A percentile compares a stretch with the other conserved stretches of the same genome.
phyloP scores from a whole-genome alignment of 2,888 invertebrate species.

The Orthosia cruda region DNA sequence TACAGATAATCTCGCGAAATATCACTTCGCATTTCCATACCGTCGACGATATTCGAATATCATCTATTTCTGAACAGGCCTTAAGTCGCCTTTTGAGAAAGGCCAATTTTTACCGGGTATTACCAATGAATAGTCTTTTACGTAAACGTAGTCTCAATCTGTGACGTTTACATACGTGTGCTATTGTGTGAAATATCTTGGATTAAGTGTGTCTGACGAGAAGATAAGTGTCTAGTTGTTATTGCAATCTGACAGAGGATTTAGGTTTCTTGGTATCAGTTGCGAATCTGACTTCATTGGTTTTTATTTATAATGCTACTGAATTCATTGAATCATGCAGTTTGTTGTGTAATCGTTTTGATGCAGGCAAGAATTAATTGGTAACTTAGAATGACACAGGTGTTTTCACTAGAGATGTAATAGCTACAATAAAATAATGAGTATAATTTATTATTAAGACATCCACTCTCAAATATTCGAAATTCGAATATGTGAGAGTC shows the following conservation, averaged over 20 bases:
- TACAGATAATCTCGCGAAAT: slow-evolving; percentile 31
- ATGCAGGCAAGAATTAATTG: background rate
- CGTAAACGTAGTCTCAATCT: slow-evolving; percentile 10
- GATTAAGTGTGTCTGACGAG: slow-evolving; percentile 18
- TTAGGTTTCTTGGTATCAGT: background rate
- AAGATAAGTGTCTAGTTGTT: slow-evolving; percentile 18
- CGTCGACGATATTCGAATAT: slow-evolving; percentile 21
- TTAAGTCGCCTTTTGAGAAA: slow-evolving; percentile 36
- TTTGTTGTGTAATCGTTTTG: slow-evolving; percentile 3
- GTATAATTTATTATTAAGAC: too few relatives aligned
- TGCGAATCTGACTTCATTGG: background rate
- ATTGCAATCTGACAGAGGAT: slow-evolving; percentile 40
- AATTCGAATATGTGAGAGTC: too few relatives aligned
- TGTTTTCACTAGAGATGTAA: too few relatives aligned
- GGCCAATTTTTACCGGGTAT: slow-evolving; percentile 20
- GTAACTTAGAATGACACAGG: background rate
- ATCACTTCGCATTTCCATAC: slow-evolving; percentile 17
- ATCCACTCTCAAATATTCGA: too few relatives aligned
- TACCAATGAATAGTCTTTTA: slow-evolving; percentile 13
- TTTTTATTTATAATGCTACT: slow-evolving; percentile 1
- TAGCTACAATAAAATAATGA: too few relatives aligned
- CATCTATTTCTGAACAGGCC: slow-evolving; percentile 23
- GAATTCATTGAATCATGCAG: background rate
- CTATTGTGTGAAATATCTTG: slow-evolving; percentile 19
- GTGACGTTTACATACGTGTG: slow-evolving; percentile 1